Conservation (phyloP, 2,888 invertebrate genomes). For the Phortica magna region DNA sequence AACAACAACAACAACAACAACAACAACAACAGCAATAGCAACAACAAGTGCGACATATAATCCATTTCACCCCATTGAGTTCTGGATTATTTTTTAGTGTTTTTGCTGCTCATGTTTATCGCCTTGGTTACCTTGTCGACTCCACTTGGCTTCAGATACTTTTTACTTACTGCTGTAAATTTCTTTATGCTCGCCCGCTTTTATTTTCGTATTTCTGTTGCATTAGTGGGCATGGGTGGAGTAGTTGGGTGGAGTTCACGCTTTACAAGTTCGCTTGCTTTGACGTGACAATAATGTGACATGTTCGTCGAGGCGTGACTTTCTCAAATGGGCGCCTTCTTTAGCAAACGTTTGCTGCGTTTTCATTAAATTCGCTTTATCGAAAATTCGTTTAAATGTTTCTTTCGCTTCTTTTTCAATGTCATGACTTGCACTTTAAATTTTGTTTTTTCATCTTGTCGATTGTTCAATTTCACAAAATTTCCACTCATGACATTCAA, state of each 20-base stretch:
- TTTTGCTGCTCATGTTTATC: slow-evolving; percentile 44
- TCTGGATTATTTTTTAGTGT: slow-evolving; percentile 66
- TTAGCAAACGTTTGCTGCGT: neutral
- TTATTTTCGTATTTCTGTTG: slow-evolving; percentile 9
- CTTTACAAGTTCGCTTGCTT: slow-evolving; percentile 36
- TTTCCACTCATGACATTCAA: too few species aligned
- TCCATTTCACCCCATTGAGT: slow-evolving; percentile 70
- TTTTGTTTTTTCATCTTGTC: neutral
- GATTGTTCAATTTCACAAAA: too few species aligned
- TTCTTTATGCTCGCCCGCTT: slow-evolving; percentile 42
- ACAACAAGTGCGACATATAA: slow-evolving; percentile 38
- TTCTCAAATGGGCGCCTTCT: slow-evolving; percentile 9
- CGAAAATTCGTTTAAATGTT: slow-evolving; percentile 14
- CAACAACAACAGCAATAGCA: too few species aligned
- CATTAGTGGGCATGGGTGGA: slow-evolving; percentile 36
- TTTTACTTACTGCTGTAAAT: slow-evolving; percentile 33
- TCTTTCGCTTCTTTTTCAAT: slow-evolving; percentile 12
- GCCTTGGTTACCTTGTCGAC: slow-evolving; percentile 61
- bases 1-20: slow-evolving; percentile 22
- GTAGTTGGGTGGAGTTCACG: slow-evolving; percentile 7
- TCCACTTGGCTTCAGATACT: slow-evolving; percentile 37
- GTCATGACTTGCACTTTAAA: neutral
- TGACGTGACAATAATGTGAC: slow-evolving; percentile 58
- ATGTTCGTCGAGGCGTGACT: slow-evolving; percentile 46
- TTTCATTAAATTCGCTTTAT: slow-evolving; percentile 18